phyloP scores from a whole-genome alignment of 2,797 vertebrate species.

The Trematomus bernacchii region DNA sequence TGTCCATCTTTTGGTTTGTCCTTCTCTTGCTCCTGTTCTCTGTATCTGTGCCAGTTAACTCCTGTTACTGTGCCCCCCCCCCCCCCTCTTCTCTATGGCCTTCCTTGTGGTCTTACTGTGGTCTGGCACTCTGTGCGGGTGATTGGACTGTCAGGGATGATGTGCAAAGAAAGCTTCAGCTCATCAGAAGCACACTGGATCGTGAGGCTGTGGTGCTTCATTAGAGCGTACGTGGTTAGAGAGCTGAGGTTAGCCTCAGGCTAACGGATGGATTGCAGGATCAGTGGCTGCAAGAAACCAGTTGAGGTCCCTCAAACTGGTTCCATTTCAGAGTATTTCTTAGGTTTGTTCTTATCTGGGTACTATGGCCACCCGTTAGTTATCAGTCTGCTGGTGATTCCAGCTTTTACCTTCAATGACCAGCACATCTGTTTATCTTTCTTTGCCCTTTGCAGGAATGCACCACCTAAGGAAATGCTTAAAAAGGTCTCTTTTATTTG shows the following conservation, averaged over 20 bases:
- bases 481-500: slow-evolving; percentile 44
- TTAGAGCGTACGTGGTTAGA: slow-evolving; percentile 66
- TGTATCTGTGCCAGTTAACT: slow-evolving; percentile 39
- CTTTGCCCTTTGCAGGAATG: slow-evolving; percentile 63
- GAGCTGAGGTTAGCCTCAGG: slow-evolving; percentile 68
- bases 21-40: slow-evolving; percentile 8
- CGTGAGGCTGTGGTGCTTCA: slow-evolving; percentile 65
- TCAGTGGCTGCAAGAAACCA: slow-evolving; percentile 61
- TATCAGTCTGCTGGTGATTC: slow-evolving; percentile 48
- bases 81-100: slow-evolving; percentile 31
- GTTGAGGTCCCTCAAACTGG: slow-evolving; percentile 31
- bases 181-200: slow-evolving; percentile 70
- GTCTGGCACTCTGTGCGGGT: slow-evolving; percentile 71
- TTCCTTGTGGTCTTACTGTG: slow-evolving; percentile 60
- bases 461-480: slow-evolving; percentile 64
- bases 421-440: slow-evolving; percentile 75
- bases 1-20: slow-evolving; percentile 3
- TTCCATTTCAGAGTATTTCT: slow-evolving; percentile 21
- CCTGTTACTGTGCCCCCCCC: slow-evolving; percentile 36
- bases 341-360: slow-evolving; percentile 46
- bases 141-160: slow-evolving; percentile 75
- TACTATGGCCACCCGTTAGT: slow-evolving; percentile 28
- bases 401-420: slow-evolving; percentile 46
- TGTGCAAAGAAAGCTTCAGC: slow-evolving; percentile 71
- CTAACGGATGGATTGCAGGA: slow-evolving; percentile 70